A percentile compares a stretch with the other conserved stretches of the same genome.
Conservation (phyloP, 2,888 invertebrate species). For the Tanytarsus gracilentus region DNA sequence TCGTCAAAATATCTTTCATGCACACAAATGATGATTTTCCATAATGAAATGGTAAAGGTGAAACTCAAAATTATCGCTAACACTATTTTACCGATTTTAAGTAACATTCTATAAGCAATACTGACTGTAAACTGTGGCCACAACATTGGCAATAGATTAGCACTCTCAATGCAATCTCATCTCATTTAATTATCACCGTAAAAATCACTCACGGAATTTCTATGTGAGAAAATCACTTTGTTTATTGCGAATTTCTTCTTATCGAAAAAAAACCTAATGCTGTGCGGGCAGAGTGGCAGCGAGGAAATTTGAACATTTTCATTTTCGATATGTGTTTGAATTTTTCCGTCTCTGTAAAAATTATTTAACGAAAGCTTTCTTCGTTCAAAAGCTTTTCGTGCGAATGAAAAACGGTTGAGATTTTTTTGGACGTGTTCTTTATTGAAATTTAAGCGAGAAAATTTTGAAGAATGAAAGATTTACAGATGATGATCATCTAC, state of each 20-base stretch:
- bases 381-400: too few species aligned
- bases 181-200: background rate
- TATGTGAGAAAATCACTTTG: background rate
- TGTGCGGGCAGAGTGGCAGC: too few species aligned
- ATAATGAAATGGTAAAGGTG: constrained; percentile 45
- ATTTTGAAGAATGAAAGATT: too few species aligned
- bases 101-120: constrained; percentile 1
- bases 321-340: too few species aligned
- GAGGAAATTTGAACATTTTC: too few species aligned
- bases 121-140: background rate
- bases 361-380: too few species aligned
- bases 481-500: too few species aligned
- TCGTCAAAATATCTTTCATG: constrained; percentile 40
- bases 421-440: too few species aligned
- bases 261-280: background rate
- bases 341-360: too few species aligned
- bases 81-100: constrained; percentile 40
- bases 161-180: constrained; percentile 1
- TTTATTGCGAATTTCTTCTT: background rate
- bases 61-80: constrained; percentile 45
- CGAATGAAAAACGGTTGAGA: too few species aligned
- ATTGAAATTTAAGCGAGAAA: too few species aligned
- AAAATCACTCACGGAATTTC: background rate
- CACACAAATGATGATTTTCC: constrained; percentile 44
- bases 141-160: background rate